Base-by-base conservation (phyloP, 2,888 invertebrate species). In the Toxonevra muliebris region DNA sequence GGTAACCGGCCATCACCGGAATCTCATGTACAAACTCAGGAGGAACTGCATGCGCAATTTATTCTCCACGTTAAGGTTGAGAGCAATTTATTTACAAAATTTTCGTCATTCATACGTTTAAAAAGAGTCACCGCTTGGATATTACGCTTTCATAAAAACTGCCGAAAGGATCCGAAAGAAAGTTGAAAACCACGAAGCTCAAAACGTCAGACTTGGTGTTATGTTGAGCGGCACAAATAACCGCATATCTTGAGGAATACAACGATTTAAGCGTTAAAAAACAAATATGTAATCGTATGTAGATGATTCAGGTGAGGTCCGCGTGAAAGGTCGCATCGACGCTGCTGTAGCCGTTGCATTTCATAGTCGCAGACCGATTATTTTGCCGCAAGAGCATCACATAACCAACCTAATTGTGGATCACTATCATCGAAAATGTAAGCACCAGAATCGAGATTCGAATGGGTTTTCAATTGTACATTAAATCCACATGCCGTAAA, bases 101-200 rank as follows among this genome's bases (percentile, higher is more conserved):
- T 70, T 19, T 66, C 66, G 40, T 63, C 69, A n/a, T 62, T 61
- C 0, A 61, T 65, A 7, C 60, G 69, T 9, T 61, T 52, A 9
- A 60, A 58, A 2, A 52, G 61, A 3, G 43, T 72, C n/a, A 13
- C 55, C 2, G 43, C 55, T 11, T 65, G 41, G 17, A 48, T 69
- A 4, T 10, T 63, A 10, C 40, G 42, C 4, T 48, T 64, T 13
- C 62, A 62, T 15, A 52, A 61, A 15, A 60, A 60, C 20, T 54
- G 1, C 20, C 13, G 2, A 19, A 54, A 54, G 10, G 20, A 54
- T 10, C 7, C 15, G 10, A 19, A 13, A 11, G 20, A 54, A 13
- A 54, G 15, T 8, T 41, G n/a, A 41, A 2, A 10, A 41, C 15
- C 5, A n/a, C 41, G 4, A 15, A 57, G 9, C 11, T 41, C 11